phyloP scores from a whole-genome alignment of 2,888 invertebrate species.

The Omphaloscelis lunosa region DNA sequence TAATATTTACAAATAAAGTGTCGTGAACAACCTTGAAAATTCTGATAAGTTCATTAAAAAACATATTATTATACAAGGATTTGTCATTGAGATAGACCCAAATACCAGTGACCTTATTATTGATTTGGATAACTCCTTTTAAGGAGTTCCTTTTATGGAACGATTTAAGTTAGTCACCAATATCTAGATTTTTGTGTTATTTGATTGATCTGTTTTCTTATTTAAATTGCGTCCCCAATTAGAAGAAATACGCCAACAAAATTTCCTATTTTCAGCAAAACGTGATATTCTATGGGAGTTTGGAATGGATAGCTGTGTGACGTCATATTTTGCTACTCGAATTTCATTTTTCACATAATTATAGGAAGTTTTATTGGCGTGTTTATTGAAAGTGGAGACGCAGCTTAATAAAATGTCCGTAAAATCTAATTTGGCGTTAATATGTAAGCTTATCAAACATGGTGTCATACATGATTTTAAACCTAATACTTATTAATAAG shows the following conservation, averaged over 20 bases:
- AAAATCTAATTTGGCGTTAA: constrained; percentile 7
- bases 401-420: not conserved
- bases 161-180: not conserved
- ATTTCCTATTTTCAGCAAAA: not conserved
- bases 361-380: not conserved
- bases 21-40: constrained; percentile 2
- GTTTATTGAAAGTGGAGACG: not conserved
- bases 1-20: not conserved
- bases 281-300: not conserved
- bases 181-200: not conserved
- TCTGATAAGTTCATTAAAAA: constrained; percentile 19
- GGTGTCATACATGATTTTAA: constrained; percentile 15
- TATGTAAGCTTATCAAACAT: not conserved
- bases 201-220: not conserved
- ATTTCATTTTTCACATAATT: too few relatives aligned
- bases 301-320: not conserved
- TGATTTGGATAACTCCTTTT: constrained; percentile 12
- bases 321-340: not conserved
- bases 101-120: constrained; percentile 27
- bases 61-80: constrained; percentile 22
- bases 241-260: not conserved
- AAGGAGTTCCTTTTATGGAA: not conserved
- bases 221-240: not conserved
- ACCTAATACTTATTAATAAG: constrained; percentile 16
- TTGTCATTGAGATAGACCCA: constrained; percentile 41